A percentile compares a stretch with the other conserved stretches of the same genome.
phyloP scores from a whole-genome alignment of 2,113 vertebrate genomes.

The Grammomys surdaster region DNA sequence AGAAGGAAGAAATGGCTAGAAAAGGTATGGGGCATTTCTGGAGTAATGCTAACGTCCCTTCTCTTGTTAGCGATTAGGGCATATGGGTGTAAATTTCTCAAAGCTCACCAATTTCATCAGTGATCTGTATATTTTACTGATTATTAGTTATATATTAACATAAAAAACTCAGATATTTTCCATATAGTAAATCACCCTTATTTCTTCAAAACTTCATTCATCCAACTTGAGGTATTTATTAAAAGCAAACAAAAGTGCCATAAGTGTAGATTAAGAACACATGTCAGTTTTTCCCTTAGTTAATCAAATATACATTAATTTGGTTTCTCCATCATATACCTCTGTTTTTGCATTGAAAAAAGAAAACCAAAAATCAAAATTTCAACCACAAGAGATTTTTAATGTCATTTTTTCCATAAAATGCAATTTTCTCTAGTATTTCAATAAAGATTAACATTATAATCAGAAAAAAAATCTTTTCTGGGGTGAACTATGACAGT shows the following conservation, averaged over 20 bases:
- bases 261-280: conserved; percentile 23
- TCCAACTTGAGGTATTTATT: conserved; percentile 52
- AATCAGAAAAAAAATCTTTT: conserved; percentile 21
- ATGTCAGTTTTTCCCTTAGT: conserved; percentile 37
- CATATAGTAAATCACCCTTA: not conserved
- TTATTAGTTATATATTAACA: not conserved
- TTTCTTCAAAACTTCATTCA: conserved; percentile 40
- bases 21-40: not conserved
- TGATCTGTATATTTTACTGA: not conserved
- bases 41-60: not conserved
- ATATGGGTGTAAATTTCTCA: not conserved
- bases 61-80: not conserved
- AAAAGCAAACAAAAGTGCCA: conserved; percentile 46
- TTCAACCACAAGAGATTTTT: conserved; percentile 51
- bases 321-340: conserved; percentile 7
- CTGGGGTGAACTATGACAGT: not conserved
- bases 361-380: not conserved
- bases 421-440: conserved; percentile 10
- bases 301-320: conserved; percentile 14
- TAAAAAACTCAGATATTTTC: conserved; percentile 7
- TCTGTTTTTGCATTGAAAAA: conserved; percentile 43
- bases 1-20: not conserved
- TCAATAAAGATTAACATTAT: conserved; percentile 36
- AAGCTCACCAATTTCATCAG: not conserved
- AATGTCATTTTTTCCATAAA: conserved; percentile 50